These are phyloP conservation scores for Nothobranchius furzeri DNA, from an alignment of 2,113 vertebrate species.

Conservation along the genomic window DNA sequence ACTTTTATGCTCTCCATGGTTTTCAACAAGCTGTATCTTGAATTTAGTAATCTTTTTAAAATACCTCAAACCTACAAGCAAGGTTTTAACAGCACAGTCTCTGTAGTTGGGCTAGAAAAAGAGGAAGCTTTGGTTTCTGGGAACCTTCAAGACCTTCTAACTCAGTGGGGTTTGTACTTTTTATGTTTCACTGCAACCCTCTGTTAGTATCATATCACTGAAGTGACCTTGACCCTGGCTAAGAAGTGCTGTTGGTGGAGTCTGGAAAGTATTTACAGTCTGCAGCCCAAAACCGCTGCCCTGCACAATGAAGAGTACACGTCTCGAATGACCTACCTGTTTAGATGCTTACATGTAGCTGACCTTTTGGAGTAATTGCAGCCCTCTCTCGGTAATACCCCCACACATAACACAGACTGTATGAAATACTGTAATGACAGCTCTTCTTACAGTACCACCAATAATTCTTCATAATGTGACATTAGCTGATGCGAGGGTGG, in stretches of 20 bases:
- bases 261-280: not conserved
- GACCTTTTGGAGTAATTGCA: constrained; percentile 10
- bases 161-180: constrained; percentile 68
- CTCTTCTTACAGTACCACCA: constrained; percentile 16
- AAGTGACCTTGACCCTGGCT: constrained; percentile 58
- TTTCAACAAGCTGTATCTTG: no score
- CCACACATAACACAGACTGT: not conserved
- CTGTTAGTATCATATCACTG: constrained; percentile 64
- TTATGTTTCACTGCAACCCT: constrained; percentile 54
- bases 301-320: constrained; percentile 17
- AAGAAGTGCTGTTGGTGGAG: constrained; percentile 16
- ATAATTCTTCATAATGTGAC: constrained; percentile 45
- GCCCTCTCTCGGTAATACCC: not conserved
- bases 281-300: constrained; percentile 6
- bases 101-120: constrained; percentile 21
- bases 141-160: constrained; percentile 58
- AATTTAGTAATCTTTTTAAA: no score
- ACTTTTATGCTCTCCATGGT: no score
- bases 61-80: constrained; percentile 1
- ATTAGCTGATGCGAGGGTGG: constrained; percentile 47
- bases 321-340: constrained; percentile 14
- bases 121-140: constrained; percentile 55
- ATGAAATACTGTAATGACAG: constrained; percentile 37
- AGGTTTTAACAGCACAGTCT: constrained; percentile 7
- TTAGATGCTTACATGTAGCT: constrained; percentile 27